Base-by-base conservation (phyloP, 2,888 invertebrate genomes). In the Aleiodes alternator region DNA sequence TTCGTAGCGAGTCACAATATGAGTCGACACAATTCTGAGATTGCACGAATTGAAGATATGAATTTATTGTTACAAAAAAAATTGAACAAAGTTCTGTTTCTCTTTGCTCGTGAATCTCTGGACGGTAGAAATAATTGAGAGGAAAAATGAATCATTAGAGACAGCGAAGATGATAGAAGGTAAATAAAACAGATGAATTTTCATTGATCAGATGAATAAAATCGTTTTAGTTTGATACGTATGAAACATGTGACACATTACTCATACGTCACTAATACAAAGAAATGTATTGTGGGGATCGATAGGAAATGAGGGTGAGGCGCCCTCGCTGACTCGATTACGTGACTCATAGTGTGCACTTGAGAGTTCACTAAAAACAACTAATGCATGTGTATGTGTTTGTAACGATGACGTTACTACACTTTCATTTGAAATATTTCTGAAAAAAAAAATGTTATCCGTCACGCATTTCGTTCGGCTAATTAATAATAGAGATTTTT, bases 301-400 rank as follows among this genome's bases (percentile, higher is more conserved):
- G 81, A 85, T 85, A 85, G 79, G 73, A 73, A 78, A 76, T 78
- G 80, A 79, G 82, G 83, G 82, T 82, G 82, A 78, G 78, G 79
- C 80, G 71, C 80, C 79, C 76, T 73, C 86, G 83, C 82, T 82
- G 74, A 79, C 81, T 80, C 82, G 82, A 85, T 85, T 85, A 82
- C 86, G 80, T 87, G 87, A 87, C 85, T 87, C 87, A 87, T 85
- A 86, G 83, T 83, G 78, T 84, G 85, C 82, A 84, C 83, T 84
- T 83, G 83, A 80, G 80, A 83, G 72, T 78, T 75, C 50, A 51
- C 66, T 71, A 76, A 73, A 73, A 72, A 73, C 72, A 64, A 73
- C 48, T 75, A 78, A 68, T 77, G 76, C 75, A 76, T 73, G 78
- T 75, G 64, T 64, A 34, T 48, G 9, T 61, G 38, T 66, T 48